Evolutionary conservation across 2,888 invertebrate species (phyloP), one percentile per base, ranked within the genome.

Genomic region (Trichacis sp.): DNA sequence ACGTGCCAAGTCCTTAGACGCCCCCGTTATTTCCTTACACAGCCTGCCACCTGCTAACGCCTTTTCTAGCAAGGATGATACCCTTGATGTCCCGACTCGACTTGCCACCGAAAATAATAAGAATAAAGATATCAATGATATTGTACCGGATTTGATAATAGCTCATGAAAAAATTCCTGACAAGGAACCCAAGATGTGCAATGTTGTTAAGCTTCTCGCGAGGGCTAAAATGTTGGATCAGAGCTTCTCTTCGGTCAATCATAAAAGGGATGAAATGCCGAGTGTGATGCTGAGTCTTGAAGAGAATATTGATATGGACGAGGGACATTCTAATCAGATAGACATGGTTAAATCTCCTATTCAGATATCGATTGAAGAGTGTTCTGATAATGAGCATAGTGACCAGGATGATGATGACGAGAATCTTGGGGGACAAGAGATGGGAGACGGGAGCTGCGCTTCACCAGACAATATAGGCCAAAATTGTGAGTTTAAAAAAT

Each of bases 11-110:
- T 94, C 94, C 61, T 86, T 95, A 69, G 95, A 95, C 75, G 92
- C 94, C 1, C 93, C 94, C 1, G 91, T 94, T 17, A 93, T 95
- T 76, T 91, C 93, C 15, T 85, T 94, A 24, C 92, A 91, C 81
- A 88, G 91, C 75, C 84, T 95, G 40, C 94, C 94, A 12, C 91
- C 93, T 5, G 90, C 93, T 83, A 93, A 94, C 83, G 93, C 94
- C 0, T 94, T 94, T 81, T 95, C 94, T 1, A 93, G 94, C 18
- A 94, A 94, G 85, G 95, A 95, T 79, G 95, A 95, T 79, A 95
- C 95, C 0, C 91, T 95, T 0, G 94, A 91, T 72, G 24, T 5
- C 3, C 24, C 4, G 8, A 24, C 24, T 24, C 24, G 24, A 24
- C 24, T 8, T 5, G 8, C 24, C 24, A 81, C 80, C 5, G 82